Evolutionary conservation across 2,113 vertebrate species (phyloP), one percentile per base, ranked within the genome.

Genomic region (Pedionomus torquatus): DNA sequence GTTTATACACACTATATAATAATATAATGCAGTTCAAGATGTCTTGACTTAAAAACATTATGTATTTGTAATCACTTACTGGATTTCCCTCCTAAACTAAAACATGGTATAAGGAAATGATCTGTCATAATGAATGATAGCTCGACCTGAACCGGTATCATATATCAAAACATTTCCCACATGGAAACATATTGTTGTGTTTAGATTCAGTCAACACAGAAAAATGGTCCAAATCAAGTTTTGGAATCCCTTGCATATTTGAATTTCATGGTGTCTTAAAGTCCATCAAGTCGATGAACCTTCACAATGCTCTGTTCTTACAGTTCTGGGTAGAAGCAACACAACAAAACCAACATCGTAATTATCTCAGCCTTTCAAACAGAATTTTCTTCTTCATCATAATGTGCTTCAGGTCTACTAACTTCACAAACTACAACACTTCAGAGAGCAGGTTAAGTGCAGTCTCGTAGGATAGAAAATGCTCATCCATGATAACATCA

Each of bases 181-280:
- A n/a, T 3, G 2, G 24, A 68, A 68, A 76, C 30, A n/a, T 1
- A 6, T 1, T n/a, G 11, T 1, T 21, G 9, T 44, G 18, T 54
- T 78, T 37, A 85, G 13, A 71, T 13, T 44, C 49, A 60, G n/a
- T 2, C 8, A 48, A 54, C 2, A 54, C 0, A 30, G n/a, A 33
- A 48, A 63, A n/a, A 33, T 10, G 3, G 1, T 52, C 7, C 11
- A 41, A 77, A 91, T 2, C 16, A 2, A 74, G 13, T 54, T 66
- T 51, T 71, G 9, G 9, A 85, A 70, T 61, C 8, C 20, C 21
- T 37, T 44, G 3, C 8, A 26, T 14, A 51, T 17, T 25, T 63
- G 13, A 83, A 70, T 74, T 84, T 75, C 24, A 57, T 0, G 41
- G 10, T 16, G 11, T 19, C 26, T 19, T 49, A 48, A 83, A 81